Percentiles rank a stretch among this genome's conserved stretches.
Conservation (phyloP, 1,140 invertebrate genomes). For the Drusus annulatus region DNA sequence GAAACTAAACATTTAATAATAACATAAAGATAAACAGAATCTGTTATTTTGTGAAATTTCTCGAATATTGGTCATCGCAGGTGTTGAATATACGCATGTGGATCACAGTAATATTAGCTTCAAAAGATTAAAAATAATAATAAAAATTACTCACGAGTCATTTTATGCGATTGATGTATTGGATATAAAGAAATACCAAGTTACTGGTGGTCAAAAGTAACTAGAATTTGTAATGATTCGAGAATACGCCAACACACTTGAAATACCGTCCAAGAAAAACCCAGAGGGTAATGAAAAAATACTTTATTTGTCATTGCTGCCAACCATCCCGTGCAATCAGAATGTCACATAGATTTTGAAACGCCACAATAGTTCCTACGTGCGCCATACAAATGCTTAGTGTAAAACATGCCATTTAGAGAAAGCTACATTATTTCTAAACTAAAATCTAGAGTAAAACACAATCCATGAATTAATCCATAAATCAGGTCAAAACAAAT, state of each 20-base stretch:
- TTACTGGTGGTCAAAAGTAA: not conserved
- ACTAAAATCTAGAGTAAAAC: no score
- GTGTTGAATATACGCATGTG: constrained; percentile 13
- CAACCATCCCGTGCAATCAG: not conserved
- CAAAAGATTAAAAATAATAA: not conserved
- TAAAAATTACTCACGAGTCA: constrained; percentile 30
- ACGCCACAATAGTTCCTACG: no score
- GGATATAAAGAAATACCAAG: not conserved
- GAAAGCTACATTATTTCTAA: no score
- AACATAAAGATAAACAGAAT: constrained; percentile 7
- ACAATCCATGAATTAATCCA: no score
- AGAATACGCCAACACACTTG: constrained; percentile 31
- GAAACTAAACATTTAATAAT: no score
- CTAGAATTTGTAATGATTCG: constrained; percentile 9
- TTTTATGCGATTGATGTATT: not conserved
- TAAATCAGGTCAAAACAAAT: no score
- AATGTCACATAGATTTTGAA: no score
- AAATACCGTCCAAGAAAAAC: constrained; percentile 30
- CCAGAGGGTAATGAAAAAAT: constrained; percentile 20
- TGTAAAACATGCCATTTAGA: no score
- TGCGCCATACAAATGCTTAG: no score
- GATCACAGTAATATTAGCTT: not conserved
- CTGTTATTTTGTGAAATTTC: constrained; percentile 23
- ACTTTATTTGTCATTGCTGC: not conserved
- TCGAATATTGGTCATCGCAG: constrained; percentile 20